Evolutionary conservation across 2,888 invertebrate species (phyloP).

Genomic region (Limnephilus lunatus): DNA sequence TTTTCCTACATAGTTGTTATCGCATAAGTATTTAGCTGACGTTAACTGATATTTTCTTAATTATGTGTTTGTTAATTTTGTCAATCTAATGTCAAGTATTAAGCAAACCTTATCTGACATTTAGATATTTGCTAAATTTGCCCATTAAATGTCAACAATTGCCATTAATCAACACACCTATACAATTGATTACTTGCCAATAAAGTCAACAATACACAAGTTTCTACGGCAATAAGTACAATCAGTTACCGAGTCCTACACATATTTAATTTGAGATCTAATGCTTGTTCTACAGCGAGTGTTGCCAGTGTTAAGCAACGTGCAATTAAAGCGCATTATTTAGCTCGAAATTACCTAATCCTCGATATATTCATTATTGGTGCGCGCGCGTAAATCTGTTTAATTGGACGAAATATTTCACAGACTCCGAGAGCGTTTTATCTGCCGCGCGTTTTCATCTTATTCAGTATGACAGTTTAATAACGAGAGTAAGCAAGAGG

Average conservation of each 20-base stretch:
- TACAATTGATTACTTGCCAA: background rate
- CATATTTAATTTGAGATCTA: background rate
- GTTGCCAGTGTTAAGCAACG: conserved; percentile 6
- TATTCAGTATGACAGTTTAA: conserved; percentile 46
- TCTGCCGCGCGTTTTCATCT: conserved; percentile 36
- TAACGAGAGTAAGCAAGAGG: conserved; percentile 26
- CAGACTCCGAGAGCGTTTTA: conserved; percentile 18
- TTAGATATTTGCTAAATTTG: too few relatives aligned
- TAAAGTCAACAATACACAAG: background rate
- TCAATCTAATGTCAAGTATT: too few relatives aligned
- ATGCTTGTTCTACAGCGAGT: background rate
- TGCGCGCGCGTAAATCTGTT: conserved; percentile 36
- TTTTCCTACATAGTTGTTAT: too few relatives aligned
- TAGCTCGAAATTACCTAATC: background rate
- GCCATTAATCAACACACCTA: too few relatives aligned
- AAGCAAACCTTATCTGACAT: too few relatives aligned
- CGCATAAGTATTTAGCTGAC: too few relatives aligned
- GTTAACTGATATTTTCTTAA: too few relatives aligned
- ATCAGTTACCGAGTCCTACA: background rate
- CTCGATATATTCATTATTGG: conserved; percentile 37
- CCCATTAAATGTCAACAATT: too few relatives aligned
- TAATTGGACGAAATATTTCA: conserved; percentile 49
- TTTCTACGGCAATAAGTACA: background rate
- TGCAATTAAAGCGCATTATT: background rate
- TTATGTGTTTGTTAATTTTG: too few relatives aligned